Percentiles rank a stretch among this genome's conserved stretches.
These are phyloP conservation scores for Linyphia triangularis DNA, from an alignment of 2,888 invertebrate genomes.

Conservation along the genomic window DNA sequence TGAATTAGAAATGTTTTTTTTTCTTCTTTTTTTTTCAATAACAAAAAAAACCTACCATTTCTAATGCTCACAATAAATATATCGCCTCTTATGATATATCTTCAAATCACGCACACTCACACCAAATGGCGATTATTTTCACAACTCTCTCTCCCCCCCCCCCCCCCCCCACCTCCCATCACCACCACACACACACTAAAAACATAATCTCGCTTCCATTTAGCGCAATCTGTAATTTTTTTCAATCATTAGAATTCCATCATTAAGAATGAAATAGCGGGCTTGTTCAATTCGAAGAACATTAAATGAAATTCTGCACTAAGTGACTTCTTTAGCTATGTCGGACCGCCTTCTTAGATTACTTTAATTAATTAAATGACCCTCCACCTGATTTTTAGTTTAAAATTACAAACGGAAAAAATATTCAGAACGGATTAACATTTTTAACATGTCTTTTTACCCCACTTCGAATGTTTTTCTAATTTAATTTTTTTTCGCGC, in stretches of 20 bases:
- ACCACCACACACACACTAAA: background rate
- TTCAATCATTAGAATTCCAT: constrained; percentile 23
- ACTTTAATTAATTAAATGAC: constrained; percentile 59
- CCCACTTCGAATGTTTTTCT: background rate
- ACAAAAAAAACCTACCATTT: no score
- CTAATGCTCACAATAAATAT: no score
- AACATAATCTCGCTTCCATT: background rate
- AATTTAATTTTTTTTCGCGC: background rate
- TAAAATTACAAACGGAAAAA: background rate
- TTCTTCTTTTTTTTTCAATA: no score
- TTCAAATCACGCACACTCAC: no score
- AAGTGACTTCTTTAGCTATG: constrained; percentile 42
- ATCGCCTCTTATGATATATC: no score
- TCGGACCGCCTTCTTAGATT: constrained; percentile 48
- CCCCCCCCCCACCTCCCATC: no score
- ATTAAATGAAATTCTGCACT: constrained; percentile 54
- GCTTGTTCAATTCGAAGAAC: constrained; percentile 30
- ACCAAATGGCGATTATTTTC: no score
- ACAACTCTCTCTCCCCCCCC: no score
- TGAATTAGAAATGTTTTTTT: no score
- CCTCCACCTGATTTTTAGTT: constrained; percentile 2
- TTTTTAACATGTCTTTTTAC: constrained; percentile 20
- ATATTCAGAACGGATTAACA: constrained; percentile 14
- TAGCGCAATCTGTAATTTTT: no score
- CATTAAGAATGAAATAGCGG: background rate